Evolutionary conservation across 2,888 invertebrate species (phyloP), one percentile per base, ranked within the genome.

Genomic region (Tachina lurida): DNA sequence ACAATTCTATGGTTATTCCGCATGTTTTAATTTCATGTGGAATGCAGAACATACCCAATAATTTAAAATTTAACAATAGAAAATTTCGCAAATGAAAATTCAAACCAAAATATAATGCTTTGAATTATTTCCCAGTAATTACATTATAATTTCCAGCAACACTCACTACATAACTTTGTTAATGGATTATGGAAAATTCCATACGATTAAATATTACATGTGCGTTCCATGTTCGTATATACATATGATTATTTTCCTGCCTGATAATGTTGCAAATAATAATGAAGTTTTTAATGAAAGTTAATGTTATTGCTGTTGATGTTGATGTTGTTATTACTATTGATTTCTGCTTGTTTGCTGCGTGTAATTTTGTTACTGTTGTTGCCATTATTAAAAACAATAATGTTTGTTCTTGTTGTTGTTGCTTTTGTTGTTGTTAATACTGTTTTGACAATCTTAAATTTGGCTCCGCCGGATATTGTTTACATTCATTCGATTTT

Each of bases 381-480:
- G 10, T 31, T 31, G 31, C 1, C 4, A 56, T 56, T 56, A 22
- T 10, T 56, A 56, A 17, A 56, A 52, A n/a, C n/a, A 54, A n/a
- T n/a, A 19, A 17, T 54, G 8, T 54, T 54, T 19, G 54, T 54
- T 54, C 19, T 54, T 54, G 17, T 54, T 19, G 17, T 17, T 54
- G 19, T 2, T 31, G 54, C 1, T 10, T 1, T 3, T 49, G 39
- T 60, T 63, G 63, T 22, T 63, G n/a, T 49, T 56, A 56, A 56
- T 65, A 49, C 56, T 73, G 74, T 60, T 80, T 60, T 43, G 31
- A 79, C 71, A 65, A 74, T 62, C 67, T 74, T 49, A 65, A 63
- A 56, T 41, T 74, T 74, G 58, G 49, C 41, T 80, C 74, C 74
- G 60, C 7, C 74, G 80, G 80, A 81, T 74, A 73, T 81, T 68